These are phyloP conservation scores for Galaxias olidus DNA, from an alignment of 2,797 vertebrate species.

Conservation along the genomic window DNA sequence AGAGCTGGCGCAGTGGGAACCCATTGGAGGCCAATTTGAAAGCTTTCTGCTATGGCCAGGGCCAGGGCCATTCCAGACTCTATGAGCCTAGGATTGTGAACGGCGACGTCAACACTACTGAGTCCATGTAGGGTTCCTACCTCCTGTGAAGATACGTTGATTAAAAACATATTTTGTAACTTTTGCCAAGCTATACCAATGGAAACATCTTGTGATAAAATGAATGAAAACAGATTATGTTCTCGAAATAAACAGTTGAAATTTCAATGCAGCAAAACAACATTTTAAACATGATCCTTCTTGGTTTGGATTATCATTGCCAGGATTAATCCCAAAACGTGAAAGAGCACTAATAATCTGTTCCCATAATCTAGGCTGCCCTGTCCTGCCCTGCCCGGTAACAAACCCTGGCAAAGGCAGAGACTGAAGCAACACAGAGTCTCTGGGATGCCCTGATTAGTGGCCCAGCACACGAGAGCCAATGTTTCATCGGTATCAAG, in stretches of 20 bases:
- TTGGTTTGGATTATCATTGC: conserved; percentile 26
- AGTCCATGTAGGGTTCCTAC: conserved; percentile 5
- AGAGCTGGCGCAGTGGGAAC: conserved; percentile 11
- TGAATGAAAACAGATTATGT: too few species aligned
- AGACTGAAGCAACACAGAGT: not conserved
- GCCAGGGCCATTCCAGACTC: conserved; percentile 10
- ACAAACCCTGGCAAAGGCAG: conserved; percentile 6
- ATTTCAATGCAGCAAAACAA: conserved; percentile 3
- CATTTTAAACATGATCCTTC: not conserved
- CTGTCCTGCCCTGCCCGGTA: conserved; percentile 11
- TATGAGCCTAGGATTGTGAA: conserved; percentile 47
- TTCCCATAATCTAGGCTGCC: conserved; percentile 21
- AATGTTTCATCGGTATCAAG: conserved; percentile 38
- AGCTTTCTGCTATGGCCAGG: not conserved
- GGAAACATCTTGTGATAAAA: too few species aligned
- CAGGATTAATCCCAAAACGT: conserved; percentile 42
- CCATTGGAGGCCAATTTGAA: not conserved
- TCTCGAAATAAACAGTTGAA: conserved; percentile 3
- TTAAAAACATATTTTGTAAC: too few species aligned
- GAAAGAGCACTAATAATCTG: conserved; percentile 35
- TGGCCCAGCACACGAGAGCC: conserved; percentile 20
- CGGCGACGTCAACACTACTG: conserved; percentile 11
- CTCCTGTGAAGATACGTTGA: not conserved
- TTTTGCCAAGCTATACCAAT: too few species aligned
- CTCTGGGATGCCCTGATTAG: conserved; percentile 12